These are phyloP conservation scores for Stegophylla sp. DNA, from an alignment of 2,888 invertebrate genomes.

Conservation along the genomic window DNA sequence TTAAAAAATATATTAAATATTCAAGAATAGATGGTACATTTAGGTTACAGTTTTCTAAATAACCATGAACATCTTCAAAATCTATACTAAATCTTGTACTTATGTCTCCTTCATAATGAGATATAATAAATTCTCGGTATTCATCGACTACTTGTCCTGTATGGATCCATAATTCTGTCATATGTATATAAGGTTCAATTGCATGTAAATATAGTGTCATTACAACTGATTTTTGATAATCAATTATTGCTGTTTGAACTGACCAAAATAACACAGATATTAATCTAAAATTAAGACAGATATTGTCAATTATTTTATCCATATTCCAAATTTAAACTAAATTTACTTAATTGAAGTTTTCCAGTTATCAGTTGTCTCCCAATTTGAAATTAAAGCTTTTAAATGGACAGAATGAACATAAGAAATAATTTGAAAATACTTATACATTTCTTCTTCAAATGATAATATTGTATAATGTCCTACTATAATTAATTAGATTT, in stretches of 20 bases:
- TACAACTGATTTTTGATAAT: constrained; percentile 39
- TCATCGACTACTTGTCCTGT: constrained; percentile 42
- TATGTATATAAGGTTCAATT: constrained; percentile 52
- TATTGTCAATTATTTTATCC: background rate
- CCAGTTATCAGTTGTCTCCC: constrained; percentile 35
- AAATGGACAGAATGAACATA: constrained; percentile 37
- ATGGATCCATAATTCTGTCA: constrained; percentile 56
- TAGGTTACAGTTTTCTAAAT: constrained; percentile 30
- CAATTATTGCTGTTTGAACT: constrained; percentile 39
- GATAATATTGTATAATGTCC: constrained; percentile 36
- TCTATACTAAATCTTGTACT: constrained; percentile 33
- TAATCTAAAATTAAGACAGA: constrained; percentile 43
- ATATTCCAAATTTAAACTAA: background rate
- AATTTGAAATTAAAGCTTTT: constrained; percentile 46
- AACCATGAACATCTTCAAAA: constrained; percentile 42
- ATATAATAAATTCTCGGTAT: constrained; percentile 47
- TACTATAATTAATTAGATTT: background rate
- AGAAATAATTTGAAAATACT: constrained; percentile 47
- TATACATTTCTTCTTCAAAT: constrained; percentile 52
- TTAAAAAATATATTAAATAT: constrained; percentile 43
- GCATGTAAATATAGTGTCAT: constrained; percentile 45
- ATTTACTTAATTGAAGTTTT: constrained; percentile 44
- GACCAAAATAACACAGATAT: constrained; percentile 54
- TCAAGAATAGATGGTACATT: constrained; percentile 43
- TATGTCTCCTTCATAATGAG: constrained; percentile 46